These are phyloP conservation scores for Fragum sueziense DNA, from an alignment of 2,888 invertebrate species.

Conservation along the genomic window DNA sequence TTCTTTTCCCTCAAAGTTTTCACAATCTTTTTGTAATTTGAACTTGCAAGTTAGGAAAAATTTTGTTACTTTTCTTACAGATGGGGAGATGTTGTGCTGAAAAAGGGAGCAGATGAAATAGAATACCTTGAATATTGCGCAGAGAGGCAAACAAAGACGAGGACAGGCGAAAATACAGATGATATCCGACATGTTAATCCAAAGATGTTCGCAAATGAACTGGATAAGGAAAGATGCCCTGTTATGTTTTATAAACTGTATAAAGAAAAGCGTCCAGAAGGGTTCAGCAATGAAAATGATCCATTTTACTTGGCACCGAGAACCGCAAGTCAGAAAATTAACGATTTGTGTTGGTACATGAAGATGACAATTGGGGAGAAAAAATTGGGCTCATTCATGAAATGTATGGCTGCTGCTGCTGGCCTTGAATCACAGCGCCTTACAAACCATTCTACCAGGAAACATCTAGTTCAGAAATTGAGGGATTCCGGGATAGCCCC, in stretches of 20 bases:
- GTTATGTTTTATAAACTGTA: constrained; percentile 35
- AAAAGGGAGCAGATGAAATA: constrained; percentile 5
- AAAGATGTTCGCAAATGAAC: constrained; percentile 25
- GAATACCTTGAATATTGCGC: constrained; percentile 30
- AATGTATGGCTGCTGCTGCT: constrained; percentile 35
- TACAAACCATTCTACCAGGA: constrained; percentile 35
- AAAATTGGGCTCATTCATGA: constrained; percentile 35
- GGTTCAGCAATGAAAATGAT: constrained; percentile 25
- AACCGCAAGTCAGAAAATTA: background rate
- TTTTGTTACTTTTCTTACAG: constrained; percentile 19
- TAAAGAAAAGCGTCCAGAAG: constrained; percentile 22
- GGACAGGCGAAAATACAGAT: constrained; percentile 31
- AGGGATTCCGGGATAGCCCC: constrained; percentile 30
- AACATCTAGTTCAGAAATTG: constrained; percentile 31
- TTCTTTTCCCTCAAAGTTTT: too few relatives aligned
- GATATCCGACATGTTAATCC: constrained; percentile 30
- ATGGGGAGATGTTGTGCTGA: constrained; percentile 44
- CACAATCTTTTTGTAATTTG: too few relatives aligned
- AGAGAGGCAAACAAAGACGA: too few relatives aligned
- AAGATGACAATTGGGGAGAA: constrained; percentile 18
- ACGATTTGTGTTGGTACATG: constrained; percentile 29
- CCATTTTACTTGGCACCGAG: constrained; percentile 37
- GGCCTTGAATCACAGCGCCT: constrained; percentile 23
- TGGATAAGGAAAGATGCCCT: constrained; percentile 30
- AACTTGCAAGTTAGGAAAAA: too few relatives aligned